phyloP scores from a whole-genome alignment of 2,797 vertebrate genomes.

The Halcyon badia region DNA sequence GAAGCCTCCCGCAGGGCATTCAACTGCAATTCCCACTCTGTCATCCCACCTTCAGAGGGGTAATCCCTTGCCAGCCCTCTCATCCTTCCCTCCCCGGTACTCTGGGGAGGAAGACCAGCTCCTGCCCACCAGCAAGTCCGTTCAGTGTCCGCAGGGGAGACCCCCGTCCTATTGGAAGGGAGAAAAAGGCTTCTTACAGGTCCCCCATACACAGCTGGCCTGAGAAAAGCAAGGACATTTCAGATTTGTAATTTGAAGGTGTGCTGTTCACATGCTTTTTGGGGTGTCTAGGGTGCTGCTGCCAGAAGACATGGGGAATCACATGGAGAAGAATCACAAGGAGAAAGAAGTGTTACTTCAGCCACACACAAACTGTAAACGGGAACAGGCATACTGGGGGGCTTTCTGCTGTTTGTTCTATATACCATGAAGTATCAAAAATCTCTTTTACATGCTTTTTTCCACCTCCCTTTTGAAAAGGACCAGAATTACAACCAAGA shows the following conservation, averaged over 20 bases:
- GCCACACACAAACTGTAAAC: neutral
- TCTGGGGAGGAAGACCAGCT: neutral
- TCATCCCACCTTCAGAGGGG: accelerated
- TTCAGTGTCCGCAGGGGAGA: neutral
- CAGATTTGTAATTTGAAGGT: neutral
- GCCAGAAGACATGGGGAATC: accelerated
- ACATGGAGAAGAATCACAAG: accelerated
- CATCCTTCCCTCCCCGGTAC: neutral
- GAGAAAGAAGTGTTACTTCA: neutral
- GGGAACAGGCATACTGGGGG: neutral
- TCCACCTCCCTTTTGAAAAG: slow-evolving; percentile 50
- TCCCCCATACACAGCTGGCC: neutral
- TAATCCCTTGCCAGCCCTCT: neutral
- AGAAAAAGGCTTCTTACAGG: neutral
- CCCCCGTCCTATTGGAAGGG: neutral
- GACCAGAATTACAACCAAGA: slow-evolving; percentile 52
- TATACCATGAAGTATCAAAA: slow-evolving; percentile 30
- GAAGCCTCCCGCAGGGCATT: neutral
- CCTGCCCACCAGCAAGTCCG: neutral
- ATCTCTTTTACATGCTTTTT: slow-evolving; percentile 55
- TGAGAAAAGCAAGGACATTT: neutral
- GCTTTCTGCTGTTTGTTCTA: slow-evolving; percentile 28
- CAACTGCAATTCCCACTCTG: neutral
- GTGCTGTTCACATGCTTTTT: accelerated
- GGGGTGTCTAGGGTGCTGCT: neutral